Evolutionary conservation across 1,140 invertebrate species (phyloP).

Genomic region (Hypsibius dujardini): DNA sequence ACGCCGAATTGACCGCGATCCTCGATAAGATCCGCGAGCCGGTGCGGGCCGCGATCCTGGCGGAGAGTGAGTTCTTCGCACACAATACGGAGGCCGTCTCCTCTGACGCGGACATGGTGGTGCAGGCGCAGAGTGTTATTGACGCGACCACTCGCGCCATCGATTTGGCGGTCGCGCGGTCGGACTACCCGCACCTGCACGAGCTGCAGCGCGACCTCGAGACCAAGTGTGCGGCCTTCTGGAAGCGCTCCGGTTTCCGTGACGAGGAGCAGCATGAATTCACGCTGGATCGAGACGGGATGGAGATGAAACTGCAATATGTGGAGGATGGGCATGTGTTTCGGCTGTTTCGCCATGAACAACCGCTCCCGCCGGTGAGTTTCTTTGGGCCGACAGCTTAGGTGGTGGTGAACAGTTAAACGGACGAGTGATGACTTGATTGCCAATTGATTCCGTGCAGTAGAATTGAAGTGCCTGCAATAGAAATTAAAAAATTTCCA

Average conservation of each 20-base stretch:
- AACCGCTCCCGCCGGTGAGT: background rate
- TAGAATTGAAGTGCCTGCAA: too few relatives aligned
- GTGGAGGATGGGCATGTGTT: background rate
- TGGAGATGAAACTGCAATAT: background rate
- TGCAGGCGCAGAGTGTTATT: background rate
- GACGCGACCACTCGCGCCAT: background rate
- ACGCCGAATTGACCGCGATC: background rate
- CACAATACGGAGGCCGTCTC: background rate
- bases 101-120: background rate
- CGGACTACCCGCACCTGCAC: constrained; percentile 1
- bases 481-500: too few relatives aligned
- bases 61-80: background rate
- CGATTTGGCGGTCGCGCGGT: background rate
- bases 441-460: too few relatives aligned
- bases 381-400: too few relatives aligned
- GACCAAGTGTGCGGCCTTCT: background rate
- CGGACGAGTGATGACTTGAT: too few relatives aligned
- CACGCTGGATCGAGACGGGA: background rate
- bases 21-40: background rate
- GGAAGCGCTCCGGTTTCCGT: background rate
- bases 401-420: too few relatives aligned
- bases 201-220: background rate
- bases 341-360: background rate
- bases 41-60: background rate
- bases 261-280: background rate